Conservation (phyloP, 2,888 invertebrate species). For the Tachina grossa region DNA sequence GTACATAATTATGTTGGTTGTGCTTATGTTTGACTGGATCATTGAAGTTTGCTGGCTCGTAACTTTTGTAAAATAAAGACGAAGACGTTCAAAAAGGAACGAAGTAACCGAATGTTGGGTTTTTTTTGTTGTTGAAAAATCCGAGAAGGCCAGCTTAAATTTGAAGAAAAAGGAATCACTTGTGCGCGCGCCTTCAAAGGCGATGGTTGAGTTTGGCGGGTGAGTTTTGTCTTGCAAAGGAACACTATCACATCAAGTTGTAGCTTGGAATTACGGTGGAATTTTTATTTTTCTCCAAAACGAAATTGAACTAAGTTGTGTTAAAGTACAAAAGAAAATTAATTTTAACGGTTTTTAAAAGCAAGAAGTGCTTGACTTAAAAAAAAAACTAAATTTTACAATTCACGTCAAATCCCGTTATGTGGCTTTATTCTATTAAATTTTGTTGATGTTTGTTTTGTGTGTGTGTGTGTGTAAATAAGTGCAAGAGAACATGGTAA, state of each 20-base stretch:
- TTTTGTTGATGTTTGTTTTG: not conserved
- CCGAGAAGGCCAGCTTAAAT: slow-evolving; percentile 74
- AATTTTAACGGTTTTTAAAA: slow-evolving; percentile 7
- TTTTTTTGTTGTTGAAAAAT: slow-evolving; percentile 67
- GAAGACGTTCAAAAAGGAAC: slow-evolving; percentile 49
- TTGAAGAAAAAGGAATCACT: slow-evolving; percentile 79
- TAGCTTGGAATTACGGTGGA: slow-evolving; percentile 6
- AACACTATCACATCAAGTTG: not conserved
- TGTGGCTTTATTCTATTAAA: not conserved
- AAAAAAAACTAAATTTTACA: not conserved
- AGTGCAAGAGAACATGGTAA: slow-evolving; percentile 32
- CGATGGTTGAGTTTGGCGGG: slow-evolving; percentile 76
- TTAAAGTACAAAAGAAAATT: not conserved
- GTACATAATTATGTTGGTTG: slow-evolving; percentile 50
- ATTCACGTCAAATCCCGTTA: slow-evolving; percentile 53
- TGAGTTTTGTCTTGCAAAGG: slow-evolving; percentile 19
- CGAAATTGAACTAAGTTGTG: not conserved
- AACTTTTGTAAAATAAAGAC: slow-evolving; percentile 34
- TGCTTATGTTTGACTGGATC: slow-evolving; percentile 60
- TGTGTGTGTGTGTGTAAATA: slow-evolving; percentile 7
- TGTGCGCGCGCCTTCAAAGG: slow-evolving; percentile 79
- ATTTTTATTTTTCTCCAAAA: not conserved
- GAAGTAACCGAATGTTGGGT: slow-evolving; percentile 47
- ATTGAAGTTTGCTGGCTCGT: slow-evolving; percentile 41
- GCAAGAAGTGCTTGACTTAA: slow-evolving; percentile 29